Conservation (phyloP, 2,888 invertebrate species). For the Seladonia tumulorum region DNA sequence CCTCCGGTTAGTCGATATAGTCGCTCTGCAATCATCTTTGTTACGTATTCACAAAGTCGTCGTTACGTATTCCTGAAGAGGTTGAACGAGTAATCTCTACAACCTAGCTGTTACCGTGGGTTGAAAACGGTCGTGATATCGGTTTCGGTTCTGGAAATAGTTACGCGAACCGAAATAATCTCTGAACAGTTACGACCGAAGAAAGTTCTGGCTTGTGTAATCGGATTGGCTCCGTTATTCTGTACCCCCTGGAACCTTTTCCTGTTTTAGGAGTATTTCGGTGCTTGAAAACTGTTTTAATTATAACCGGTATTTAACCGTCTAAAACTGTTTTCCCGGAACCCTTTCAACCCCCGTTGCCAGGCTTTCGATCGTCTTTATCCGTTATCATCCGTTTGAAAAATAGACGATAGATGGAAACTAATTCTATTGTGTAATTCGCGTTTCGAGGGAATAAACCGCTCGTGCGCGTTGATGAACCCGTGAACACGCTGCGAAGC, state of each 20-base stretch:
- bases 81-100: background rate
- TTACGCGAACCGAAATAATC: background rate
- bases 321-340: background rate
- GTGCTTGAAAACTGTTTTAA: background rate
- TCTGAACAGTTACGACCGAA: background rate
- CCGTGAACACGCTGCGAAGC: conserved; percentile 60
- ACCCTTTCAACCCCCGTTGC: background rate
- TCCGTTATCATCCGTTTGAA: background rate
- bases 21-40: background rate
- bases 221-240: background rate
- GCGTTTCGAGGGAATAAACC: background rate
- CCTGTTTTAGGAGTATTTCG: background rate
- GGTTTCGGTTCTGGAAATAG: background rate
- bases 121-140: background rate
- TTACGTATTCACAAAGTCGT: conserved; percentile 12
- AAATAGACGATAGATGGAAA: background rate
- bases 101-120: background rate
- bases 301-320: no score
- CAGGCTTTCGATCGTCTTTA: background rate
- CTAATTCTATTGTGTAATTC: background rate
- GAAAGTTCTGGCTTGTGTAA: background rate
- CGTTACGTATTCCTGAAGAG: background rate
- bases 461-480: background rate
- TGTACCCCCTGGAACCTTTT: background rate
- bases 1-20: background rate